Evolutionary conservation across 2,888 invertebrate species (phyloP).

Genomic region (Busseola fusca): DNA sequence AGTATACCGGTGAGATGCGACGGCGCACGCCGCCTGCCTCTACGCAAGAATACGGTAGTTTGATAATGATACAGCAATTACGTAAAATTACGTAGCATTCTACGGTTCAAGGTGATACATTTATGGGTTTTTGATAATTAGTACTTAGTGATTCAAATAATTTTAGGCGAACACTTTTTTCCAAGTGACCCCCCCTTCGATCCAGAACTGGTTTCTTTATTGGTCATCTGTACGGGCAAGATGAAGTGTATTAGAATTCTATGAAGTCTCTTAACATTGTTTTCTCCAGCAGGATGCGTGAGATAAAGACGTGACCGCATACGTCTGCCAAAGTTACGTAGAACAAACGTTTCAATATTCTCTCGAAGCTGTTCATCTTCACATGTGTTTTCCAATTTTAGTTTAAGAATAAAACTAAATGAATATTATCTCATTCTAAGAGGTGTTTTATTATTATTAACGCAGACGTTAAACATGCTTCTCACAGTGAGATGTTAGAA

Average conservation of each 20-base stretch:
- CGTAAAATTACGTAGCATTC: slow-evolving; percentile 82
- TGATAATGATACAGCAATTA: slow-evolving; percentile 87
- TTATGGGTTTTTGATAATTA: slow-evolving; percentile 66
- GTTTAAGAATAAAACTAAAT: slow-evolving; percentile 28
- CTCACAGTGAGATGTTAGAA: slow-evolving; percentile 50
- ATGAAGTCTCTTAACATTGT: slow-evolving; percentile 54
- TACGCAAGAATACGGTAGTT: slow-evolving; percentile 87
- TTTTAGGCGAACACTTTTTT: neutral
- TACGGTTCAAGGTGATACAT: slow-evolving; percentile 84
- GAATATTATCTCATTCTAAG: slow-evolving; percentile 29
- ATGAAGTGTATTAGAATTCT: slow-evolving; percentile 29
- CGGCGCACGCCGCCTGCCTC: slow-evolving; percentile 73
- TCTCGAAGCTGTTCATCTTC: slow-evolving; percentile 9
- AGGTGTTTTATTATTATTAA: slow-evolving; percentile 42
- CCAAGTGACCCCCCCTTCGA: neutral
- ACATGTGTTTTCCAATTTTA: slow-evolving; percentile 32
- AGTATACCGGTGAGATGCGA: slow-evolving; percentile 83
- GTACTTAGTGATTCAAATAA: slow-evolving; percentile 61
- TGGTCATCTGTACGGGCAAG: neutral
- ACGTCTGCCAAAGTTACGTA: slow-evolving; percentile 60
- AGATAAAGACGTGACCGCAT: slow-evolving; percentile 64
- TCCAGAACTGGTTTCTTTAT: neutral
- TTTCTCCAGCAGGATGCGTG: slow-evolving; percentile 58
- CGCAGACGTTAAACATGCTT: slow-evolving; percentile 30
- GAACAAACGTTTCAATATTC: slow-evolving; percentile 48